Base-by-base conservation (phyloP, 1,140 invertebrate genomes). In the Sweltsa coloradensis region DNA sequence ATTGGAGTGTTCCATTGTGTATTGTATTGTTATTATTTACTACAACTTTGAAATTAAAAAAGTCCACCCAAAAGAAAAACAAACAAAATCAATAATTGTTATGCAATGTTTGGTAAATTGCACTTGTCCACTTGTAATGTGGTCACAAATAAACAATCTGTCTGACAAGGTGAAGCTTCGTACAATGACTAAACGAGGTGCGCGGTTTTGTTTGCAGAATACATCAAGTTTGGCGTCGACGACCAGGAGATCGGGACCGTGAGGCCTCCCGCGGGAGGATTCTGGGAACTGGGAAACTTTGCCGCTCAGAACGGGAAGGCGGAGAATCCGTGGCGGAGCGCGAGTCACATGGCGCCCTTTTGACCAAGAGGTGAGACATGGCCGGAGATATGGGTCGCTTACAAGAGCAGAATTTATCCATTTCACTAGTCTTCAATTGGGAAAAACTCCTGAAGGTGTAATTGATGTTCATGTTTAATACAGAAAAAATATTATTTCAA, bases 291-390 rank as follows among this genome's bases (percentile, higher is more conserved):
- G 4, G 61, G 62, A 24, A 40, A 52, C 18, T 60, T 65, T 50
- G 42, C 43, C 23, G 37, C 27, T 31, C 31, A 46, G 19, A 45
- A 50, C 7, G 42, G 50, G 13, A 49, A 49, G 25, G 47, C 45
- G 14, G 48, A 54, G 7, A 61, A 65, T 55, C 57, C 57, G 11
- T 74, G 71, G 72, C 42, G 53, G 16, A 37, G 49, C n/a, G 60
- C 59, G 5, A 49, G 51, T 0, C 61, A 61, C 47, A 68, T 71
- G 61, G 72, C 74, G 24, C 74, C 74, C 3, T 76, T 76, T 76
- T 51, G 72, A 76, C 57, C 60, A 69, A 54, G 60, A 64, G 36
- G 67, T 70, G 57, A 51, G 51, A 39, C 22, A 34, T 43, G 7
- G 37, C 37, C 0, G 21, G 37, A 23, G 37, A 23, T 31, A 23